phyloP scores from a whole-genome alignment of 2,113 vertebrate species.

The Benitochromis conjunctus region DNA sequence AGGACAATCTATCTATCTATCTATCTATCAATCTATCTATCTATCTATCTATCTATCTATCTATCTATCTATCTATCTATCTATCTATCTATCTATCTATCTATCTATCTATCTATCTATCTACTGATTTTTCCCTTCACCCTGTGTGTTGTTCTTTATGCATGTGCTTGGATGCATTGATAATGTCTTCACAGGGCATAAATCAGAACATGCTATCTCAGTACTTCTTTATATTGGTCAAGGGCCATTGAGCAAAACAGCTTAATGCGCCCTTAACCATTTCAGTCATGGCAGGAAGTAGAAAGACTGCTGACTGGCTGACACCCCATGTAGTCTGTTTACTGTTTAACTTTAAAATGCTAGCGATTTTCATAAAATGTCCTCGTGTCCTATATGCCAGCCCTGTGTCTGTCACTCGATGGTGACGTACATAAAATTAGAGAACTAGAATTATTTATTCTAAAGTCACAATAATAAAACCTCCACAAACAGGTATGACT shows the following conservation, averaged over 20 bases:
- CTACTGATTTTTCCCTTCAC: not conserved
- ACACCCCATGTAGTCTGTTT: constrained; percentile 30
- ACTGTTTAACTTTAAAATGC: constrained; percentile 14
- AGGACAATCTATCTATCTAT: not conserved
- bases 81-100: not conserved
- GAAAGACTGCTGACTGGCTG: constrained; percentile 59
- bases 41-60: not conserved
- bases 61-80: not conserved
- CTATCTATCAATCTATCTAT: not conserved
- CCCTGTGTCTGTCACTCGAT: not conserved
- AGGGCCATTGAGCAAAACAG: constrained; percentile 76
- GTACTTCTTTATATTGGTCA: constrained; percentile 72
- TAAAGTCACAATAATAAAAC: not conserved
- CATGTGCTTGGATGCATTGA: constrained; percentile 59
- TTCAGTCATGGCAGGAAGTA: constrained; percentile 56
- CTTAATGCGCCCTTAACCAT: constrained; percentile 70
- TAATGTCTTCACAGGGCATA: constrained; percentile 71
- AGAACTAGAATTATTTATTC: not conserved
- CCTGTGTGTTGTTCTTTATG: constrained; percentile 30
- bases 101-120: not conserved
- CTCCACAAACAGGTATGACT: not conserved
- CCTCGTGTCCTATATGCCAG: not conserved
- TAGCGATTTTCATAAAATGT: not conserved
- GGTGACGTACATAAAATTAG: not conserved
- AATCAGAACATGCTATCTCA: constrained; percentile 71